phyloP scores from a whole-genome alignment of 2,113 vertebrate species.

The Muntiacus reevesi region DNA sequence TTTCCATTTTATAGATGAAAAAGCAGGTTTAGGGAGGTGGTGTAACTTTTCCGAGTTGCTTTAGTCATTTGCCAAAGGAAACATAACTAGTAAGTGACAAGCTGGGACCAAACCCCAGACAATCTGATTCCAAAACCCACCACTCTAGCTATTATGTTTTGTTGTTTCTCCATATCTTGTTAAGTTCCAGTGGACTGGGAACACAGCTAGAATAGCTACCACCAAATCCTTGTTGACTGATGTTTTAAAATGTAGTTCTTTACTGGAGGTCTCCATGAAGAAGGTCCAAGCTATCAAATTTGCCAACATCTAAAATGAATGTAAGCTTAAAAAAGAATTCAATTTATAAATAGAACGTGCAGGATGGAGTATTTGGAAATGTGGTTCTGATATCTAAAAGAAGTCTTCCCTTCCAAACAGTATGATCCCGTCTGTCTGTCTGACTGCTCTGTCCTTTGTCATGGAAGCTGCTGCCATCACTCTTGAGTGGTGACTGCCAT shows the following conservation, averaged over 20 bases:
- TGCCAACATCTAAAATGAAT: constrained; percentile 9
- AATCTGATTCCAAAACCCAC: neutral
- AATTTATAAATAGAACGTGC: constrained; percentile 34
- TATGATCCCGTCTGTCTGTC: neutral
- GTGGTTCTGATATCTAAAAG: constrained; percentile 50
- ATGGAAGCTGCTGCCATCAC: neutral
- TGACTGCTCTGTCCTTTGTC: neutral
- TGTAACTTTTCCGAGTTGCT: neutral
- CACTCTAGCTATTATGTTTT: neutral
- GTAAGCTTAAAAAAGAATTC: constrained; percentile 20
- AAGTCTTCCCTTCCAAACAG: constrained; percentile 14
- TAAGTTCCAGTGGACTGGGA: neutral
- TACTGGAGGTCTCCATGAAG: neutral
- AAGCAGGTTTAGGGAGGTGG: neutral
- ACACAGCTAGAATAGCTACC: neutral
- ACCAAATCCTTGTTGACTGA: neutral
- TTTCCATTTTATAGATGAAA: neutral
- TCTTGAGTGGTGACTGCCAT: neutral
- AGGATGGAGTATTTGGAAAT: constrained; percentile 29
- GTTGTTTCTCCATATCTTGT: neutral
- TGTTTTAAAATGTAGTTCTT: neutral
- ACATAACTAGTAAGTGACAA: neutral
- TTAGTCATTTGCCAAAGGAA: constrained; percentile 16
- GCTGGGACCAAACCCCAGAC: neutral
- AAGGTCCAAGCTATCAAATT: neutral